phyloP scores from a whole-genome alignment of 2,888 invertebrate genomes.

The Sarcophaga subvicina region DNA sequence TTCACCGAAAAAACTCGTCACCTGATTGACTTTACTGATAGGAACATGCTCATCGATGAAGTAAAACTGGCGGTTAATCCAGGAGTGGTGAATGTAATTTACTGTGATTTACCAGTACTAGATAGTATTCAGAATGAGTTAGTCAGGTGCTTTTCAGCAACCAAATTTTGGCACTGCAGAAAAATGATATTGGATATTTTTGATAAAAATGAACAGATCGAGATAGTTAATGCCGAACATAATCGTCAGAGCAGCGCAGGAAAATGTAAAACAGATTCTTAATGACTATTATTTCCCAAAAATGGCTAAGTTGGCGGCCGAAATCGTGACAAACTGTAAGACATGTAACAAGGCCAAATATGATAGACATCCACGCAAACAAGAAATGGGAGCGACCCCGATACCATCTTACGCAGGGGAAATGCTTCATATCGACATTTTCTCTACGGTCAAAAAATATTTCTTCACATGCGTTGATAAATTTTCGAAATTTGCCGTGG shows the following conservation, averaged over 20 bases:
- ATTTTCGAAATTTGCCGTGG: slow-evolving; percentile 70
- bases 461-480: slow-evolving; percentile 70
- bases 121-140: slow-evolving; percentile 54
- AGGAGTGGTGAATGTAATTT: slow-evolving; percentile 57
- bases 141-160: slow-evolving; percentile 40
- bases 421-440: slow-evolving; percentile 61
- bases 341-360: slow-evolving; percentile 64
- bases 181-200: slow-evolving; percentile 6
- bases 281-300: slow-evolving; percentile 59
- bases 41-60: slow-evolving; percentile 15
- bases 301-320: slow-evolving; percentile 47
- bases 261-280: slow-evolving; percentile 68
- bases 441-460: slow-evolving; percentile 61
- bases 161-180: slow-evolving; percentile 56
- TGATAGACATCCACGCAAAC: slow-evolving; percentile 68
- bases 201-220: slow-evolving; percentile 26
- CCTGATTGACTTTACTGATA: slow-evolving; percentile 46
- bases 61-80: slow-evolving; percentile 25
- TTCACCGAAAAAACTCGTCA: background rate
- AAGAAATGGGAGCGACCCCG: slow-evolving; percentile 52
- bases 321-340: slow-evolving; percentile 61
- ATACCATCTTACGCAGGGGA: slow-evolving; percentile 51
- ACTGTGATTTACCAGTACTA: slow-evolving; percentile 57
- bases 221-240: slow-evolving; percentile 23
- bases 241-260: slow-evolving; percentile 46